Base-by-base conservation (phyloP, 2,888 invertebrate species). In the Gastrophysa polygoni region DNA sequence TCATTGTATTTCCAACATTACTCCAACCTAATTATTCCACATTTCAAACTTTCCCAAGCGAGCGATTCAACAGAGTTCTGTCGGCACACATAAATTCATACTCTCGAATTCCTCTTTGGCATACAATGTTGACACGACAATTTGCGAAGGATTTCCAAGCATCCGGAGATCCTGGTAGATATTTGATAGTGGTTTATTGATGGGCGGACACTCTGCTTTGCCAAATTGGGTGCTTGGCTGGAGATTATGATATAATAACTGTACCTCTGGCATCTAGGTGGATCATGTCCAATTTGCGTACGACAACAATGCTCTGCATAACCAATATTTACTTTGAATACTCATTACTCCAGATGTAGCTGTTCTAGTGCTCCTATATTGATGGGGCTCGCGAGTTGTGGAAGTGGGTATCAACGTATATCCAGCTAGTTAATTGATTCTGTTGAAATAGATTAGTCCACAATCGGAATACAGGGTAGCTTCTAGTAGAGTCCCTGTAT, bases 161-260 rank as follows among this genome's bases (percentile, higher is more conserved):
- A 57, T 66, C 63, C 63, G 54, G 57, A 58, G 63, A 48, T 63
- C 58, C 56, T 38, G 55, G 51, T 50, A 58, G 57, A 59, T 66
- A 63, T 66, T 63, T 60, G 66, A 62, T 63, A 54, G 47, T 62
- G 62, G 66, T 62, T 63, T 66, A 66, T 66, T 63, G 62, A 66
- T 66, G 62, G 32, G 66, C 60, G 34, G 60, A 59, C 60, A 60
- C 62, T 60, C 63, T 60, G 62, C 63, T 55, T 50, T 54, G 54
- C 47, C 56, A 51, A 62, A 61, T 65, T 59, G 48, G 64, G 43
- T 56, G 57, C 57, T 56, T 44, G 57, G 52, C 29, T n/a, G 38
- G 44, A 57, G 61, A 65, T 65, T 62, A 59, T 59, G 62, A 61
- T 57, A 62, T 59, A 50, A 57, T 59, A 56, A 61, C 60, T 29